These are phyloP conservation scores for Helicoverpa assulta DNA, from an alignment of 2,888 invertebrate genomes.

Conservation along the genomic window DNA sequence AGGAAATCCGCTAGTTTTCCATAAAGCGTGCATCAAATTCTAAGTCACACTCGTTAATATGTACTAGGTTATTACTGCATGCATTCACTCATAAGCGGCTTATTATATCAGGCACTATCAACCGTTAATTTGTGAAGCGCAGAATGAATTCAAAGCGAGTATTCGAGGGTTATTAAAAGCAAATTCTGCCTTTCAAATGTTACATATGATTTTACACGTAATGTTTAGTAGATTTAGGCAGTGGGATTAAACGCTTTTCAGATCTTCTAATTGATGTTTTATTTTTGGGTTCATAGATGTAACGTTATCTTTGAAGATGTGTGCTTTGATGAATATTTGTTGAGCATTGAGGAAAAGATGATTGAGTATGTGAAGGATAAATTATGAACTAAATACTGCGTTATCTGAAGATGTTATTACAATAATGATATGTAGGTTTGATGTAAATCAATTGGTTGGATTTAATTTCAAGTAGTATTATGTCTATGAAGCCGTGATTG, in stretches of 20 bases:
- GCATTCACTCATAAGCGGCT: conserved; percentile 21
- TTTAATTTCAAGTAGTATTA: too few species aligned
- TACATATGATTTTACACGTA: conserved; percentile 8
- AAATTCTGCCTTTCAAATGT: conserved; percentile 17
- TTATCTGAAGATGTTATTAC: too few species aligned
- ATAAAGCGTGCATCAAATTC: neutral
- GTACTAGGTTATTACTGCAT: neutral
- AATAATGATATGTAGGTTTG: too few species aligned
- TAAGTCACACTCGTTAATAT: neutral
- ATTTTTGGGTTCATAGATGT: neutral
- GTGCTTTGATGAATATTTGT: neutral
- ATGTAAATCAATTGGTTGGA: too few species aligned
- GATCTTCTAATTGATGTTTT: conserved; percentile 11
- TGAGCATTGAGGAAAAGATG: too few species aligned
- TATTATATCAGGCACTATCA: conserved; percentile 2
- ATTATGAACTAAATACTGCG: too few species aligned
- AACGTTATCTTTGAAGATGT: neutral
- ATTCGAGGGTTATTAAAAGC: conserved; percentile 10
- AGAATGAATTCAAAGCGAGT: conserved; percentile 2
- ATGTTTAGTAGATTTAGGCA: conserved; percentile 4
- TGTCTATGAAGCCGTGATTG: too few species aligned
- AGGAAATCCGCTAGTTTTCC: neutral
- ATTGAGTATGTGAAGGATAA: too few species aligned
- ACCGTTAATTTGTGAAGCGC: conserved; percentile 8
- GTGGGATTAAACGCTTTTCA: conserved; percentile 3